These are phyloP conservation scores for Andrena flavipes DNA, from an alignment of 2,888 invertebrate species.

Conservation along the genomic window DNA sequence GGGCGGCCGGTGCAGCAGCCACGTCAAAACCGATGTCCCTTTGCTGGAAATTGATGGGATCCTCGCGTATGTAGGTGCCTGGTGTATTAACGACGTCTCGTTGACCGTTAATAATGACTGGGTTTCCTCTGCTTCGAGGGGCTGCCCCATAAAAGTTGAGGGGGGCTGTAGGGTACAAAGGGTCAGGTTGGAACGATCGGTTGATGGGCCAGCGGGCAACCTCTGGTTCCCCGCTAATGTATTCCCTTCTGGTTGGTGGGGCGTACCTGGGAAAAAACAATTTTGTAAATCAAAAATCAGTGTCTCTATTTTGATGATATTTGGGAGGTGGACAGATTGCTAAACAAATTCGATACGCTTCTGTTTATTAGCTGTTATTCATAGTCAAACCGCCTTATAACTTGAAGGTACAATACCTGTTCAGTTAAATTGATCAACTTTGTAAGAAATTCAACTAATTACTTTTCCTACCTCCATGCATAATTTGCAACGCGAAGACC, in stretches of 20 bases:
- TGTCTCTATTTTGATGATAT: background rate
- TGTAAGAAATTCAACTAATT: too few species aligned
- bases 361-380: too few species aligned
- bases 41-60: conserved; percentile 22
- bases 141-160: conserved; percentile 11
- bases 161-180: too few species aligned
- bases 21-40: conserved; percentile 45
- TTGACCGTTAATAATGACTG: background rate
- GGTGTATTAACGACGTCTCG: too few species aligned
- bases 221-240: background rate
- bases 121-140: conserved; percentile 34
- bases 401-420: too few species aligned
- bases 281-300: background rate
- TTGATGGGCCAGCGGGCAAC: background rate
- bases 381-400: too few species aligned
- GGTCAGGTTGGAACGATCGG: background rate
- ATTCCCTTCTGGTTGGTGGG: conserved; percentile 2
- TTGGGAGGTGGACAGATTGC: too few species aligned
- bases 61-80: conserved; percentile 33
- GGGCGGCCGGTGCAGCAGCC: conserved; percentile 52
- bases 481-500: too few species aligned
- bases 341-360: too few species aligned
- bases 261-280: conserved; percentile 13
- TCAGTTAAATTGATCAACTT: too few species aligned
- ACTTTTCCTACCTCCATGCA: too few species aligned